Percentiles rank a stretch among this genome's conserved stretches.
phyloP scores from a whole-genome alignment of 2,888 invertebrate genomes.

The Ochlodes sylvanus region DNA sequence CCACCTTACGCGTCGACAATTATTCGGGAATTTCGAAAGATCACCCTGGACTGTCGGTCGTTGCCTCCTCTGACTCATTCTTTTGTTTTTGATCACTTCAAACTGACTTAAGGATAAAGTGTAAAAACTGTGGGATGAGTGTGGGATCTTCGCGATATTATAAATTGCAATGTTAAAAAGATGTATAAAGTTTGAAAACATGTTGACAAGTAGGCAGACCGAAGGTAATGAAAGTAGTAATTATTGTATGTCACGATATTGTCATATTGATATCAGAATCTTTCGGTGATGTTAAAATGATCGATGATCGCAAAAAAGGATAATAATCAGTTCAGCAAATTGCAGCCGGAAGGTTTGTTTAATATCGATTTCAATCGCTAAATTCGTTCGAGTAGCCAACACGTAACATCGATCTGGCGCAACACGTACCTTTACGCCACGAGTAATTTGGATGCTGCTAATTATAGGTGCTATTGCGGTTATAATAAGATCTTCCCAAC shows the following conservation, averaged over 20 bases:
- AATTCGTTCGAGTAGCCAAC: constrained; percentile 64
- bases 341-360: constrained; percentile 55
- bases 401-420: constrained; percentile 76
- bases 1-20: constrained; percentile 80
- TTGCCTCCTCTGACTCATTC: constrained; percentile 75
- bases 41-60: constrained; percentile 80
- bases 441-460: constrained; percentile 82
- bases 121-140: constrained; percentile 26
- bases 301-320: constrained; percentile 41
- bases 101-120: constrained; percentile 38
- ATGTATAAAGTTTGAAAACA: neutral
- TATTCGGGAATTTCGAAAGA: constrained; percentile 83
- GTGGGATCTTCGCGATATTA: constrained; percentile 10
- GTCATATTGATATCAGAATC: constrained; percentile 20
- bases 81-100: constrained; percentile 68
- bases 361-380: constrained; percentile 59
- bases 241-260: constrained; percentile 2
- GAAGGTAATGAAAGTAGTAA: constrained; percentile 1
- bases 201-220: constrained; percentile 10
- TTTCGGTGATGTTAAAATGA: constrained; percentile 1
- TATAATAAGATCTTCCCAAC: constrained; percentile 84
- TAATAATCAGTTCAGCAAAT: constrained; percentile 53
- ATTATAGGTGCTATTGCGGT: constrained; percentile 85
- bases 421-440: constrained; percentile 69
- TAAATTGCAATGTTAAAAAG: constrained; percentile 5